Base-by-base conservation (phyloP, 2,797 vertebrate genomes). In the Cyclura pinguis region DNA sequence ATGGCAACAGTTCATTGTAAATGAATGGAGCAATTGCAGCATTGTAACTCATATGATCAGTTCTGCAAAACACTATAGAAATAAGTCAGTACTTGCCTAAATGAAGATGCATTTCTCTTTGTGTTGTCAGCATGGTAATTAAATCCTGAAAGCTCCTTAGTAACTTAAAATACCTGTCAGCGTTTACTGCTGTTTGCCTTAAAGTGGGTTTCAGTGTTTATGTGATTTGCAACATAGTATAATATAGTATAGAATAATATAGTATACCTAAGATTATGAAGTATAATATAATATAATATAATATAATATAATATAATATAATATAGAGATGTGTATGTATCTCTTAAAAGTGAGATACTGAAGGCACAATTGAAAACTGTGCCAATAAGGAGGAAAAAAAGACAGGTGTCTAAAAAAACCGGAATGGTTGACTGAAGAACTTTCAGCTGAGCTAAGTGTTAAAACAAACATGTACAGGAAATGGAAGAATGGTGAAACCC, bases 31-130 rank as follows among this genome's bases (percentile, higher is more conserved):
- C 20, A 80, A 80, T 35, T 89, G 16, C 62, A 67, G 32, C 8
- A 12, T 22, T 76, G 12, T 47, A 74, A 55, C 50, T n/a, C 22
- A 55, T 32, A n/a, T 35, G 73, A 84, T 22, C 47, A 16, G n/a
- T 57, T 80, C 67, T 69, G 83, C 62, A 69, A 80, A 85, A 38
- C 14, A 77, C n/a, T 29, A 50, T 20, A 89, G 59, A 89, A 89
- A 64, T 38, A 32, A 52, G 47, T 52, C 47, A 80, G 6, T 84
- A 62, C 29, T 10, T 18, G 22, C 55, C 6, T 35, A 81, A 59
- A 81, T 50, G 29, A 80, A 81, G 52, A 38, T 9, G 14, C 32
- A 24, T 32, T 52, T 38, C 72, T n/a, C 59, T 77, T 35, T 69
- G 14, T 77, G 38, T 35, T 84, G 73, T 59, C 80, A 84, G 16